Percentiles rank a stretch among this genome's conserved stretches.
Conservation (phyloP, 2,888 invertebrate species). For the Orthonevra nobilis region DNA sequence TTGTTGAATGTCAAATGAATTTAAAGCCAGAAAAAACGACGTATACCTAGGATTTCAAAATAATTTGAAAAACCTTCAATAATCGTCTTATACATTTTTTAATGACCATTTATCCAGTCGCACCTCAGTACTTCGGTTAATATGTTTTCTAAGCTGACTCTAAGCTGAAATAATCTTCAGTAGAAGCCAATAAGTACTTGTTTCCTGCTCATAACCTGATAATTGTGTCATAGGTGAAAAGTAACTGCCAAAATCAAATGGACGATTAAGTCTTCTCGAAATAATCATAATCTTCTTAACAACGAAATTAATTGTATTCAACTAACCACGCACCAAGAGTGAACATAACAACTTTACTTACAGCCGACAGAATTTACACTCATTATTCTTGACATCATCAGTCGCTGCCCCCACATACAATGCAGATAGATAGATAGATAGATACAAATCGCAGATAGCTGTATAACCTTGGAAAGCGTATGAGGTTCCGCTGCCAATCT, state of each 20-base stretch:
- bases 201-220: not conserved
- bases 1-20: too few relatives aligned
- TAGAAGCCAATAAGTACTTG: constrained; percentile 2
- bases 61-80: too few relatives aligned
- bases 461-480: constrained; percentile 42
- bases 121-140: constrained; percentile 2
- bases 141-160: constrained; percentile 32
- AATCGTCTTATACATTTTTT: not conserved
- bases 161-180: constrained; percentile 20
- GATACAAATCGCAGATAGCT: too few relatives aligned
- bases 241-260: constrained; percentile 39
- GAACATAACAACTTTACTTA: constrained; percentile 35
- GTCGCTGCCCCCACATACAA: constrained; percentile 23
- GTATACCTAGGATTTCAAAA: too few relatives aligned
- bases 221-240: constrained; percentile 3
- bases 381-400: constrained; percentile 66
- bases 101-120: not conserved
- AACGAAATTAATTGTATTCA: constrained; percentile 1
- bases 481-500: constrained; percentile 19
- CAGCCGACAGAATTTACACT: constrained; percentile 55
- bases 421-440: too few relatives aligned
- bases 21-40: too few relatives aligned
- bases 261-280: constrained; percentile 50
- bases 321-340: constrained; percentile 23
- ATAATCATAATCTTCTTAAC: constrained; percentile 49